Evolutionary conservation across 2,797 vertebrate genomes (phyloP).

Genomic region (Alfaro cultratus): DNA sequence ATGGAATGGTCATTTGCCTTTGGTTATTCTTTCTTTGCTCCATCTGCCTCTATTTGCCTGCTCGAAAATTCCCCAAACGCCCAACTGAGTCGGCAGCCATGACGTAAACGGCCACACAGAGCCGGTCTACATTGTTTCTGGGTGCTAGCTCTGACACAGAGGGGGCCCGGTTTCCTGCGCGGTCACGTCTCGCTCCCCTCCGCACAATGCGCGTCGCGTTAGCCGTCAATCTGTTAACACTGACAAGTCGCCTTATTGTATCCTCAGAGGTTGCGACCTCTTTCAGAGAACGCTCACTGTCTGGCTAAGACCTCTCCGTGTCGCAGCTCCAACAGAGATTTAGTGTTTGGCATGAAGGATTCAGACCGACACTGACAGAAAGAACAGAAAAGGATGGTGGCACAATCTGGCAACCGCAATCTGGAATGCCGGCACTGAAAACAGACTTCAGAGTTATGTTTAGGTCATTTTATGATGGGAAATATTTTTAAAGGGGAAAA

Average conservation of each 20-base stretch:
- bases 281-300: constrained; percentile 55
- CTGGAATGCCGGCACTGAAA: constrained; percentile 55
- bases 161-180: constrained; percentile 67
- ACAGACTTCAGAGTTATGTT: constrained; percentile 53
- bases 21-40: constrained; percentile 76
- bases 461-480: constrained; percentile 48
- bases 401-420: constrained; percentile 64
- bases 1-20: constrained; percentile 77
- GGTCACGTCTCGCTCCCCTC: constrained; percentile 53
- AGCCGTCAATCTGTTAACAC: constrained; percentile 70
- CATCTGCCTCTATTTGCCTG: constrained; percentile 75
- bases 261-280: constrained; percentile 69
- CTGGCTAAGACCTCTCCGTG: constrained; percentile 57
- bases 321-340: constrained; percentile 50
- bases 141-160: constrained; percentile 63
- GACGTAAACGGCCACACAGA: constrained; percentile 60
- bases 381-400: constrained; percentile 37
- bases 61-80: constrained; percentile 51
- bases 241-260: constrained; percentile 65
- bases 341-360: constrained; percentile 62
- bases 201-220: constrained; percentile 63
- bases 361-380: constrained; percentile 61
- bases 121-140: constrained; percentile 64
- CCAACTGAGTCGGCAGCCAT: constrained; percentile 58
- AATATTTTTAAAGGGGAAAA: constrained; percentile 29